phyloP scores from a whole-genome alignment of 2,888 invertebrate genomes.

The Lymantria dispar region DNA sequence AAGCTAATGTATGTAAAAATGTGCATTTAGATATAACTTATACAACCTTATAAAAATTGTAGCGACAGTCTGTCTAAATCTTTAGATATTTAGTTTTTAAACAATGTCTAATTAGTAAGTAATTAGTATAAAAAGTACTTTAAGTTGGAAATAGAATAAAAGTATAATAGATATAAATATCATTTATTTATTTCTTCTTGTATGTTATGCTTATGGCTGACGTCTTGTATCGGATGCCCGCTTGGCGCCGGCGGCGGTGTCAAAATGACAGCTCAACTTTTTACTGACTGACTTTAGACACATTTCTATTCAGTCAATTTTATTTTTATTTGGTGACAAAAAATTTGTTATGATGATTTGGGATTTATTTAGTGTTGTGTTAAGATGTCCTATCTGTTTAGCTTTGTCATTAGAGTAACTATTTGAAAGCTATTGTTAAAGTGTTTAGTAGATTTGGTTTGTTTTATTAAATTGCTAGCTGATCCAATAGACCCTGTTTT shows the following conservation, averaged over 20 bases:
- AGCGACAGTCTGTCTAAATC: too few species aligned
- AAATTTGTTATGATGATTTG: constrained; percentile 43
- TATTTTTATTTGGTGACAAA: constrained; percentile 63
- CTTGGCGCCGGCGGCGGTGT: constrained; percentile 68
- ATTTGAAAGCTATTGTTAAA: constrained; percentile 18
- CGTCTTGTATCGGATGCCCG: constrained; percentile 58
- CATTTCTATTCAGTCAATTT: constrained; percentile 54
- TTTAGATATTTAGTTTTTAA: neutral
- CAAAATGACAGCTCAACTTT: constrained; percentile 66
- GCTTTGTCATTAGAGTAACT: constrained; percentile 25
- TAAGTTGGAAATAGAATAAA: constrained; percentile 17
- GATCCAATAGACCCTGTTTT: too few species aligned
- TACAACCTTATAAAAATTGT: too few species aligned
- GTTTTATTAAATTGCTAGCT: too few species aligned
- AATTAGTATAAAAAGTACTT: constrained; percentile 28
- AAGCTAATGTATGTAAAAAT: too few species aligned
- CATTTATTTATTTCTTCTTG: constrained; percentile 36
- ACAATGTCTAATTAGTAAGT: constrained; percentile 6
- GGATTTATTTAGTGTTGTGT: constrained; percentile 41
- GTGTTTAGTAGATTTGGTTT: neutral
- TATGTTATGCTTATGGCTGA: constrained; percentile 62
- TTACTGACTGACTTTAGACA: constrained; percentile 48
- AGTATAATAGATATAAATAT: constrained; percentile 21
- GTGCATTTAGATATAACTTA: too few species aligned
- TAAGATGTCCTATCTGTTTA: constrained; percentile 27